Conservation (phyloP, 1,140 invertebrate genomes). For the Cydia strobilella region DNA sequence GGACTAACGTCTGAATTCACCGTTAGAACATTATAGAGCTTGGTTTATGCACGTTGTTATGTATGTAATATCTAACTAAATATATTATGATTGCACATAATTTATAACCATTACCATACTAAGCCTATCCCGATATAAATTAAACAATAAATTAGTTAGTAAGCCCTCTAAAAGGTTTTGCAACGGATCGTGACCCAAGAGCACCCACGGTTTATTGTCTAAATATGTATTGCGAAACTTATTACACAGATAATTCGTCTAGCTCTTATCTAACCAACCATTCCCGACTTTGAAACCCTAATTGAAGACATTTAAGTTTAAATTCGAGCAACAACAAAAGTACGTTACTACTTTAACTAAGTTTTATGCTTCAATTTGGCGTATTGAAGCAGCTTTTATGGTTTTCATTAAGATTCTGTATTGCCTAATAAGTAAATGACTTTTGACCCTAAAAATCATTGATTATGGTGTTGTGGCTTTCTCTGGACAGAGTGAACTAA, state of each 20-base stretch:
- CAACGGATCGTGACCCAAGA: conserved; percentile 23
- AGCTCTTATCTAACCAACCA: neutral
- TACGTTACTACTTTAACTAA: neutral
- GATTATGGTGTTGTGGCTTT: conserved; percentile 11
- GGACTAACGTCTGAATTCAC: neutral
- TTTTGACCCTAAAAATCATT: conserved; percentile 6
- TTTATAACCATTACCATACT: conserved; percentile 22
- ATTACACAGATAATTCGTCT: conserved; percentile 7
- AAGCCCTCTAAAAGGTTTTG: conserved; percentile 22
- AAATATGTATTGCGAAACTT: conserved; percentile 34
- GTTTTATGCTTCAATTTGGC: neutral
- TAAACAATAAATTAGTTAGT: conserved; percentile 29
- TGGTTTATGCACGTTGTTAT: neutral
- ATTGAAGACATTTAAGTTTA: neutral
- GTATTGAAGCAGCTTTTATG: conserved; percentile 17
- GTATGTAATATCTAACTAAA: conserved; percentile 12
- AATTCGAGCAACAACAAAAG: neutral
- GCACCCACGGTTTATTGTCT: conserved; percentile 36
- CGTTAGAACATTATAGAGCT: neutral
- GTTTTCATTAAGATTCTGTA: conserved; percentile 23
- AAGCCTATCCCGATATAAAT: conserved; percentile 23
- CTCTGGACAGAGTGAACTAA: neutral
- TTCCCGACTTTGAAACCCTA: neutral
- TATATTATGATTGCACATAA: conserved; percentile 13
- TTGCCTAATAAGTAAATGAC: conserved; percentile 24